Base-by-base conservation (phyloP, 1,140 invertebrate species). In the Ephestia elutella region DNA sequence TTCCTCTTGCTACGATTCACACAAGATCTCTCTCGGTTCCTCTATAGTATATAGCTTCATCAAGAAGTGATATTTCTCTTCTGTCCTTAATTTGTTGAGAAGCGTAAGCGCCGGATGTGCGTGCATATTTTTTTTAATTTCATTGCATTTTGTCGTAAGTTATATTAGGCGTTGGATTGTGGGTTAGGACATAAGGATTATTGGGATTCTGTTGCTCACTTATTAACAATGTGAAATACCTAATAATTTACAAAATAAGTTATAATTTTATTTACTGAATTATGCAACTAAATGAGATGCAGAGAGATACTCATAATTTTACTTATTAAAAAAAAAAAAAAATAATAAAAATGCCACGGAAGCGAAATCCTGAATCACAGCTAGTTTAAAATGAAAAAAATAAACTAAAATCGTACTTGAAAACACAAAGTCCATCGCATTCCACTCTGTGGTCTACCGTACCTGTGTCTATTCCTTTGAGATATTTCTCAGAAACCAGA, bases 401-500 rank as follows among this genome's bases (percentile, higher is more conserved):
- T 28, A 28, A 32, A 32, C 30, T 32, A 5, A 32, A 32, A 32
- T 32, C 4, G 11, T 32, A 32, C 30, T 25, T 25, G 11, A 50
- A 25, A 21, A 17, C 19, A 50, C 30, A 44, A 38, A 32, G 9
- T 17, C 38, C 38, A 17, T 15, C 5, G n/a, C 38, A 44, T 44
- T 44, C 32, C 32, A 35, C 13, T 35, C 5, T 44, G 38, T 3
- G 38, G 38, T 15, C 38, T 15, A 44, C 38, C 38, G 44, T 55
- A 35, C 54, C 30, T 18, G 15, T 11, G 54, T 32, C 28, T 32
- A 55, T 32, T 10, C 54, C 11, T 21, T 20, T 38, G 30, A 38
- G 17, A 15, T 19, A 38, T 35, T 55, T 55, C 54, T 55, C 54
- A 32, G 54, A 55, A 55, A 20, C 15, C 17, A 55, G 53, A 54